Evolutionary conservation across 2,113 vertebrate species (phyloP).

Genomic region (Platanista minor): DNA sequence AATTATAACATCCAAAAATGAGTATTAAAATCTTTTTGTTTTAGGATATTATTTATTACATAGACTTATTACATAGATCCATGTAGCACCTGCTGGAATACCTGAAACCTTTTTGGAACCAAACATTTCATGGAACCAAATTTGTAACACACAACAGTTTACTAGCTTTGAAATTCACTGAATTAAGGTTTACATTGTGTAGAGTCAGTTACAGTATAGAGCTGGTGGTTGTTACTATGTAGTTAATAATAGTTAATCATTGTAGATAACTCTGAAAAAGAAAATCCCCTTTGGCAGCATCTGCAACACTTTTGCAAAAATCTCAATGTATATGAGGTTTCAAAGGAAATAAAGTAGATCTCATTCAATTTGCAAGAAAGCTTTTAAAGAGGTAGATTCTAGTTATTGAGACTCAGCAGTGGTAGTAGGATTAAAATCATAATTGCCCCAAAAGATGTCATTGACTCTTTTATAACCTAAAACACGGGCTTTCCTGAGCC

Average conservation of each 20-base stretch:
- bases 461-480: background rate
- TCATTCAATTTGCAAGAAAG: background rate
- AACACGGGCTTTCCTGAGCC: background rate
- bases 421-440: background rate
- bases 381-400: conserved; percentile 15
- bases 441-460: background rate
- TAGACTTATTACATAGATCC: background rate
- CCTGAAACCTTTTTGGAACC: background rate
- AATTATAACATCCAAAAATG: background rate
- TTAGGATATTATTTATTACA: background rate
- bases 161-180: background rate
- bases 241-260: background rate
- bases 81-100: background rate
- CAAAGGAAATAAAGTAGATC: background rate
- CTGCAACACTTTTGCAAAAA: background rate
- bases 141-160: background rate
- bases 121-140: background rate
- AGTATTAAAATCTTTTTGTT: background rate
- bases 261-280: conserved; percentile 13
- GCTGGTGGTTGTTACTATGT: background rate
- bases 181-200: background rate
- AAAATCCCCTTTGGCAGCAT: background rate
- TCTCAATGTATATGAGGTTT: background rate
- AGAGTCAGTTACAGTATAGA: background rate
- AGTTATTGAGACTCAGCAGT: background rate